Evolutionary conservation across 2,888 invertebrate genomes (phyloP), one percentile per base, ranked within the genome.

Genomic region (Drosophila mettleri): DNA sequence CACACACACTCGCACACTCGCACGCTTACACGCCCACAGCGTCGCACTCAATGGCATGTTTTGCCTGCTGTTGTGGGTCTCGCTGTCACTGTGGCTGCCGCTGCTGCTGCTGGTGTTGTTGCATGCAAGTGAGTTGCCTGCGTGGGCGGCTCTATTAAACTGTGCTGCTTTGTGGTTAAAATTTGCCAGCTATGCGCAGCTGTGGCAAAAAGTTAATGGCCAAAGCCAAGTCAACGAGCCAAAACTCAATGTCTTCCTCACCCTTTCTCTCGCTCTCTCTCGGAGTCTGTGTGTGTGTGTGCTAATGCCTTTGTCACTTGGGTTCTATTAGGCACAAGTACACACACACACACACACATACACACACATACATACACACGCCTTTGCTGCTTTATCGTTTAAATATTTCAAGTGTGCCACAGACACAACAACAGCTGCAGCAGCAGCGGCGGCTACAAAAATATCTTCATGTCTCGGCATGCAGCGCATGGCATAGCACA

Each of bases 291-390:
- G 38, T 41, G 45, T 54, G 41, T 68, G 58, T 66, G 71, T 72
- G 46, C 22, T 72, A 61, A 69, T 80, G 74, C 64, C 67, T 78
- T 74, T 82, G 87, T 83, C 83, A 79, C 88, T 87, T 65, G 83
- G 87, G 87, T 85, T 83, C 88, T 83, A 83, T 83, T 83, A 83
- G 86, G 86, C 82, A 69, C 87, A 84, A 72, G 63, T 69, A 71
- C 65, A 53, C 61, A 69, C 38, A 22, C 53, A 43, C 57, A 58
- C 48, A 48, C 43, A n/a, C 29, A 51, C 46, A 22, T 49, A 43
- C 57, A 58, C 48, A 48, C 43, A n/a, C 29, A 51, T 41, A 48
- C 29, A 61, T 41, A 43, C 38, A 59, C 16, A 60, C 59, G 58
- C 63, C 57, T 22, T n/a, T 66, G 70, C 66, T 81, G 67, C 67